A percentile compares a stretch with the other conserved stretches of the same genome.
Conservation (phyloP, 2,888 invertebrate genomes). For the Ophion ventricosus region DNA sequence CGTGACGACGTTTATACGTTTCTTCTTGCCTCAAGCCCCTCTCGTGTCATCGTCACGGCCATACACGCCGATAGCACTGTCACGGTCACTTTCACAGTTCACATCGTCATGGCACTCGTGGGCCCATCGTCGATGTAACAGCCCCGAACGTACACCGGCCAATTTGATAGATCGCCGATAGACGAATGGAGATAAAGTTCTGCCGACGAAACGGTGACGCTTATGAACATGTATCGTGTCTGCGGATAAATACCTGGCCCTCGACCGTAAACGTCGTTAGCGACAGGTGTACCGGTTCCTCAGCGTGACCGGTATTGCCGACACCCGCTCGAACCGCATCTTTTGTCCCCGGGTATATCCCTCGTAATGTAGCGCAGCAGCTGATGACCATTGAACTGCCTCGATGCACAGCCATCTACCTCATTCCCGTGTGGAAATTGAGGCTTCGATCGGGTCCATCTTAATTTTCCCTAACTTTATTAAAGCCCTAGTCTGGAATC, state of each 20-base stretch:
- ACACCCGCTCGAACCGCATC: conserved; percentile 32
- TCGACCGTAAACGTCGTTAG: conserved; percentile 22
- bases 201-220: conserved; percentile 52
- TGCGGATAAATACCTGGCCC: conserved; percentile 21
- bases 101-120: conserved; percentile 27
- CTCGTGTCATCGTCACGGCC: conserved; percentile 66
- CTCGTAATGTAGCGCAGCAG: conserved; percentile 50
- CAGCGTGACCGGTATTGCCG: conserved; percentile 50
- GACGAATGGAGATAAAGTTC: conserved; percentile 70
- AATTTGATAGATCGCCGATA: conserved; percentile 79
- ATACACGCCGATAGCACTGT: conserved; percentile 71
- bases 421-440: too few species aligned
- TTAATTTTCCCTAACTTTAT: too few species aligned
- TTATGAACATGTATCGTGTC: conserved; percentile 17
- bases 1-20: conserved; percentile 54
- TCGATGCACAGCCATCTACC: neutral
- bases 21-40: conserved; percentile 14
- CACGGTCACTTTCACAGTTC: conserved; percentile 72
- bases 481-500: too few species aligned
- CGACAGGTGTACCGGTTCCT: conserved; percentile 58
- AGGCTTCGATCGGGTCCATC: too few species aligned
- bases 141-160: conserved; percentile 61
- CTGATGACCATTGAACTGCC: conserved; percentile 59
- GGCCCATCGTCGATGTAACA: conserved; percentile 39
- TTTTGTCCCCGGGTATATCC: conserved; percentile 30